Evolutionary conservation across 2,113 vertebrate species (phyloP), one percentile per base, ranked within the genome.

Genomic region (Corydoras maculifer): DNA sequence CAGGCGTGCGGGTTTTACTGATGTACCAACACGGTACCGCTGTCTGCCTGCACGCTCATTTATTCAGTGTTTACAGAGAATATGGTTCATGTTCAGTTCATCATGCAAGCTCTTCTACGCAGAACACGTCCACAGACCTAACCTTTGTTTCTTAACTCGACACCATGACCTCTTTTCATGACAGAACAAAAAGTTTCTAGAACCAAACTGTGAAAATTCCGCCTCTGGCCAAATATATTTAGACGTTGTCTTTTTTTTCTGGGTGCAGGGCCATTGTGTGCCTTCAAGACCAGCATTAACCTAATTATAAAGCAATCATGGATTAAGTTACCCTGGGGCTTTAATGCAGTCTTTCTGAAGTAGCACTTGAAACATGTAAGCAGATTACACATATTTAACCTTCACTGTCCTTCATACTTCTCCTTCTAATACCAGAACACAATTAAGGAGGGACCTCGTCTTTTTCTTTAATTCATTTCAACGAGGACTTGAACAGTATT

Each of bases 351-450:
- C 50, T 70, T 67, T 68, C 18, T 73, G 29, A 58, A 54, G 35
- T 14, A 68, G 68, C 48, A 49, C 61, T 53, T 59, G 68, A 67
- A 73, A 68, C 55, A 6, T 64, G 9, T 32, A 66, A 58, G 68
- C 58, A 13, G 62, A 64, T 54, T 14, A 51, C n/a, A 14, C 72
- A 68, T 31, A 66, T 61, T 67, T 65, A 55, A 62, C 77, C 73
- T 72, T 75, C 65, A 30, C 43, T 57, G 61, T 68, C 77, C 73
- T 75, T 71, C 67, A 61, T 10, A 65, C 60, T 51, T 71, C 72
- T 58, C 13, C 64, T 66, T 43, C 35, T 51, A 68, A 63, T 73
- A 62, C 67, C 4, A 50, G 55, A 62, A 54, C 65, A 55, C 60
- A 62, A 57, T 65, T 73, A 62, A 25, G 4, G 35, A 43, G 35